phyloP scores from a whole-genome alignment of 2,113 vertebrate genomes.

The Xiphophorus hellerii region DNA sequence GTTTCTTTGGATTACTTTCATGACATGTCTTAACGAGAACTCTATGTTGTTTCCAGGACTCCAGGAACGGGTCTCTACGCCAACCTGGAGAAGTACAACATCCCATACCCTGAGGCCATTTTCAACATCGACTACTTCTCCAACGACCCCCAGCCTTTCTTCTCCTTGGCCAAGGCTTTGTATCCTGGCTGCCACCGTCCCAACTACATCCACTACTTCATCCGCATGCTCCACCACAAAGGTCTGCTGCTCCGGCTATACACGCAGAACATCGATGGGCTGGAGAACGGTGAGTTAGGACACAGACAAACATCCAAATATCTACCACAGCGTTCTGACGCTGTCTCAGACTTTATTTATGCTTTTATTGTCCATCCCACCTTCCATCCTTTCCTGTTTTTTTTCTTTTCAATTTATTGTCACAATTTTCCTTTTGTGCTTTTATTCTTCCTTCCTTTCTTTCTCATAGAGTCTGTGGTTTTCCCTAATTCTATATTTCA shows the following conservation, averaged over 20 bases:
- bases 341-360: neutral
- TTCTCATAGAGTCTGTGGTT: no score
- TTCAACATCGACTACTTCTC: slow-evolving; percentile 83
- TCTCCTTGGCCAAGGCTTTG: slow-evolving; percentile 79
- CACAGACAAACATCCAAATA: neutral
- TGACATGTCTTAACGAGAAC: neutral
- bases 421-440: neutral
- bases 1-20: neutral
- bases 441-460: neutral
- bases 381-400: no score
- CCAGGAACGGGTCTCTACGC: slow-evolving; percentile 82
- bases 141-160: slow-evolving; percentile 76
- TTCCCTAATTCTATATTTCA: no score
- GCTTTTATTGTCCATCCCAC: neutral
- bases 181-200: slow-evolving; percentile 79
- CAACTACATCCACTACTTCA: slow-evolving; percentile 73
- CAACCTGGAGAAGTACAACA: slow-evolving; percentile 80
- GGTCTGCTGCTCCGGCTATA: slow-evolving; percentile 83
- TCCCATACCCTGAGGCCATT: slow-evolving; percentile 81
- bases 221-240: slow-evolving; percentile 81
- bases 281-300: slow-evolving; percentile 78
- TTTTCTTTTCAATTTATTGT: no score
- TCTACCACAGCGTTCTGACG: neutral
- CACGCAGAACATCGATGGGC: slow-evolving; percentile 86
- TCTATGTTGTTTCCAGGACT: slow-evolving; percentile 57